Conservation (phyloP, 2,113 vertebrate genomes). For the Hoplias malabaricus region DNA sequence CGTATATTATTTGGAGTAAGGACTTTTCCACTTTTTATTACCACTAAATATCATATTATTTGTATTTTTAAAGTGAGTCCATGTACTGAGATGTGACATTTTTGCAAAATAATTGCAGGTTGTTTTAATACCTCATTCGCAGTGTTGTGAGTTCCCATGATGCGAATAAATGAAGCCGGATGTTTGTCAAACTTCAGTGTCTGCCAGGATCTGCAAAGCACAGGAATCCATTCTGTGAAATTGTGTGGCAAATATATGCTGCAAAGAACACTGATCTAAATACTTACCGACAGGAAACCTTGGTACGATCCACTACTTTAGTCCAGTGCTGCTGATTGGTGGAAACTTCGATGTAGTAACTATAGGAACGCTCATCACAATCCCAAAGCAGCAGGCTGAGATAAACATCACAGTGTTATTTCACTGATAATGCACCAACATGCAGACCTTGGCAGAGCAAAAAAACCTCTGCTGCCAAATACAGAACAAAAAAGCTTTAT, state of each 20-base stretch:
- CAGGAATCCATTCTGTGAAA: background rate
- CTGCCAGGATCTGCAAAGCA: conserved; percentile 87
- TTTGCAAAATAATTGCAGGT: background rate
- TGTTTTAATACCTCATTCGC: conserved; percentile 85
- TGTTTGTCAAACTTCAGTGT: conserved; percentile 87
- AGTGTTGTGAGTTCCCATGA: conserved; percentile 95
- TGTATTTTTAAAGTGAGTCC: too few relatives aligned
- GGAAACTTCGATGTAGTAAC: conserved; percentile 92
- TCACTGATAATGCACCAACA: too few relatives aligned
- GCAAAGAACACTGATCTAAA: background rate
- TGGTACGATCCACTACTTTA: conserved; percentile 89
- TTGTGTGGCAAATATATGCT: background rate
- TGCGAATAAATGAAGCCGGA: conserved; percentile 90
- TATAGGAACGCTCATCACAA: conserved; percentile 95
- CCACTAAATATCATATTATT: too few relatives aligned
- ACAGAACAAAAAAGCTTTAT: too few relatives aligned
- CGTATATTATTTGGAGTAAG: too few relatives aligned
- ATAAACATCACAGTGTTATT: background rate
- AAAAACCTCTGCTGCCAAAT: too few relatives aligned
- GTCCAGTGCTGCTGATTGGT: conserved; percentile 94
- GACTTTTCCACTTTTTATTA: too few relatives aligned
- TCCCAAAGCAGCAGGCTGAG: conserved; percentile 92
- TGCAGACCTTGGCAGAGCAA: too few relatives aligned
- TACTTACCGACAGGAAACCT: conserved; percentile 86
- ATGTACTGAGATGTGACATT: too few relatives aligned